These are phyloP conservation scores for Melipona bicolor DNA, from an alignment of 2,888 invertebrate species.

Conservation along the genomic window DNA sequence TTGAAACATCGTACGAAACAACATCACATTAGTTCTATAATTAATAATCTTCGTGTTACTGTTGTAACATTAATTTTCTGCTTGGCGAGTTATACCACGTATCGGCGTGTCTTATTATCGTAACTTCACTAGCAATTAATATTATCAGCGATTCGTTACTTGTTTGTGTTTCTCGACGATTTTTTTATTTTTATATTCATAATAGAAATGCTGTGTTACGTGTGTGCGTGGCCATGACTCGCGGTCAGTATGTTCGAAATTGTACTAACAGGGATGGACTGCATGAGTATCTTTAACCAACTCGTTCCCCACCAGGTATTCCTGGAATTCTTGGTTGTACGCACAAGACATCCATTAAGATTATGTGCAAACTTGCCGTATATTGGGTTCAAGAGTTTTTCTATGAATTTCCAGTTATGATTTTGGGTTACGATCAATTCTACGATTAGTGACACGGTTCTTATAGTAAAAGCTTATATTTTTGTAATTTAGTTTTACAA, in stretches of 20 bases:
- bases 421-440: not conserved
- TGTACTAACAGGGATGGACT: constrained; percentile 62
- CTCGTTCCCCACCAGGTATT: constrained; percentile 58
- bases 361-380: not conserved
- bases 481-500: not conserved
- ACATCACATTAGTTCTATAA: not conserved
- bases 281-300: constrained; percentile 51
- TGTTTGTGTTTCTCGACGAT: not conserved
- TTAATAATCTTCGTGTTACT: not conserved
- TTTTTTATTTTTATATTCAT: not conserved
- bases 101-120: not conserved
- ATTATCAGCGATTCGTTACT: too few relatives aligned
- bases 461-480: not conserved
- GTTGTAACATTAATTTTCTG: constrained; percentile 3
- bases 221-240: constrained; percentile 19
- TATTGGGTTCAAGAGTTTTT: not conserved
- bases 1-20: not conserved
- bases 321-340: constrained; percentile 29
- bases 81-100: not conserved
- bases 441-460: not conserved
- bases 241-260: constrained; percentile 51
- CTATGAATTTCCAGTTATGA: not conserved
- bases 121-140: constrained; percentile 1
- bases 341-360: constrained; percentile 17
- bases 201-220: not conserved